These are phyloP conservation scores for Jordanella pulchra DNA, from an alignment of 2,797 vertebrate species.

Conservation along the genomic window DNA sequence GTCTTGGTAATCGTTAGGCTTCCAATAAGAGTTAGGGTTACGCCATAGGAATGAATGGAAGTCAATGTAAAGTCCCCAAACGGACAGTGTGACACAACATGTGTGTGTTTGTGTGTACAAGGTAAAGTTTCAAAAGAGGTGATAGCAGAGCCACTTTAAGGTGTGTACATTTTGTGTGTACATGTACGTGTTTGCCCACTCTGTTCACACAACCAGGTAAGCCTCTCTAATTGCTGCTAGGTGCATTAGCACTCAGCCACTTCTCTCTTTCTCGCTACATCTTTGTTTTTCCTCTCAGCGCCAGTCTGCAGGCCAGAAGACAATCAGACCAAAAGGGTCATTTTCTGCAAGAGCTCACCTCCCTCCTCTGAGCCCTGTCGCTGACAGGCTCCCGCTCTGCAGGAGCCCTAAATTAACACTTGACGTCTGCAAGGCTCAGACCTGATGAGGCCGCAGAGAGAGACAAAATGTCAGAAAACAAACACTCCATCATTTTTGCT, in stretches of 20 bases:
- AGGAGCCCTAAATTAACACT: conserved; percentile 91
- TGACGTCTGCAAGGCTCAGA: conserved; percentile 82
- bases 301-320: conserved; percentile 82
- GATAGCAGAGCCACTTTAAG: conserved; percentile 32
- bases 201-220: conserved; percentile 75
- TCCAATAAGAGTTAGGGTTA: no score
- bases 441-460: conserved; percentile 81
- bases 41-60: no score
- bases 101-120: conserved; percentile 38
- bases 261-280: conserved; percentile 39
- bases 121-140: conserved; percentile 2
- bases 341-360: conserved; percentile 93
- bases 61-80: no score
- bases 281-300: conserved; percentile 83
- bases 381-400: conserved; percentile 83
- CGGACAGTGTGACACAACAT: neutral
- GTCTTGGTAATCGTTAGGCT: no score
- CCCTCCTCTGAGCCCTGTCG: conserved; percentile 79
- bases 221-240: conserved; percentile 80
- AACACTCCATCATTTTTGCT: conserved; percentile 90
- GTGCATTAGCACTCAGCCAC: conserved; percentile 79
- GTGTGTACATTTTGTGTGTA: conserved; percentile 49
- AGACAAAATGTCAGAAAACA: conserved; percentile 88
- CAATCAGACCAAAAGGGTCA: conserved; percentile 92
- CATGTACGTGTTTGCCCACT: conserved; percentile 58